These are phyloP conservation scores for Nycticebus coucang DNA, from an alignment of 2,113 vertebrate genomes.

Conservation along the genomic window DNA sequence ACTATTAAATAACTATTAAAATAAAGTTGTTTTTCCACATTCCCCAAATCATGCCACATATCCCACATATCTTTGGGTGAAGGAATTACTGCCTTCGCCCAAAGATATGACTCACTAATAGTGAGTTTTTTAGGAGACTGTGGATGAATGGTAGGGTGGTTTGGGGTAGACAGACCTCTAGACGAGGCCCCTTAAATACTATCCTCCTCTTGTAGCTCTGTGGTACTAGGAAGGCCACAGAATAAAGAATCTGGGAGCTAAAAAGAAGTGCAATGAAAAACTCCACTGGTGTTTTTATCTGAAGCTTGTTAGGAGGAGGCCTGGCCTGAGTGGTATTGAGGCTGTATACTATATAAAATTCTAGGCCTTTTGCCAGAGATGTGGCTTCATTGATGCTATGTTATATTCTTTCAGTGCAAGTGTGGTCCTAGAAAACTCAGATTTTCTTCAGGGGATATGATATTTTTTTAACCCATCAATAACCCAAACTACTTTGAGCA, in stretches of 20 bases:
- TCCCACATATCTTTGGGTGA: neutral
- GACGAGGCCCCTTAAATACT: neutral
- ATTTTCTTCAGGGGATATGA: neutral
- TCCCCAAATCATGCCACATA: neutral
- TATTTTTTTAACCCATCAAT: neutral
- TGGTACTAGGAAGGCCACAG: neutral
- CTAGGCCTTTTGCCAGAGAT: constrained; percentile 66
- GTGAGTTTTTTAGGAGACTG: neutral
- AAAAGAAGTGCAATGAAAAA: constrained; percentile 17
- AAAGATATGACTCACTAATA: neutral
- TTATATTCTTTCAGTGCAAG: constrained; percentile 3
- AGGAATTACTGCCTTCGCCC: neutral
- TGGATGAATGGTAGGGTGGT: neutral
- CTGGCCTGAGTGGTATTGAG: neutral
- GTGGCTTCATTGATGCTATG: constrained; percentile 69
- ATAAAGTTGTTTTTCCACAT: neutral
- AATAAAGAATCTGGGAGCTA: neutral
- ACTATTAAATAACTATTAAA: neutral
- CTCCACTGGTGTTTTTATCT: neutral
- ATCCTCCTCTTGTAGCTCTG: neutral
- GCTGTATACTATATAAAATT: constrained; percentile 56
- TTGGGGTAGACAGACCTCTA: neutral
- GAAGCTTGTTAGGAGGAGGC: neutral
- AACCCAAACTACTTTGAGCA: neutral
- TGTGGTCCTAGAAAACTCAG: constrained; percentile 1